phyloP scores from a whole-genome alignment of 2,888 invertebrate species.

The Aromia moschata region DNA sequence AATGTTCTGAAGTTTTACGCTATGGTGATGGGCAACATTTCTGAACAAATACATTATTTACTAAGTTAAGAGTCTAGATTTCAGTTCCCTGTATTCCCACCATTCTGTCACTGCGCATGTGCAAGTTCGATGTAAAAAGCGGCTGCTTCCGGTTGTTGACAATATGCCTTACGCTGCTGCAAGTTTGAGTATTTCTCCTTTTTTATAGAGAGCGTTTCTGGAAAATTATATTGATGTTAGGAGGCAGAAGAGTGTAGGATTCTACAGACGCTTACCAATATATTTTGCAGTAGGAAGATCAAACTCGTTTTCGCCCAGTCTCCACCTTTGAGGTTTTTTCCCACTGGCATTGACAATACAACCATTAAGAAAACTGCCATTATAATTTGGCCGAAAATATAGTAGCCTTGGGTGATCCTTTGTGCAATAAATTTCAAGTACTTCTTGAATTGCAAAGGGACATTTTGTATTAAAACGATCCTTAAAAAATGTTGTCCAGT shows the following conservation, averaged over 20 bases:
- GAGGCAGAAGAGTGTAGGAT: background rate
- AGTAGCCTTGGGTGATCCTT: background rate
- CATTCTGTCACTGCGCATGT: background rate
- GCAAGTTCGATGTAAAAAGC: background rate
- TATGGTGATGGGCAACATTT: too few species aligned
- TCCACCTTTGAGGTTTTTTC: background rate
- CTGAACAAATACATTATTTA: too few species aligned
- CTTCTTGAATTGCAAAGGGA: background rate
- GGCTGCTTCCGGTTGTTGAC: background rate
- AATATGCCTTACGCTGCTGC: background rate
- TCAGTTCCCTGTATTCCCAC: too few species aligned
- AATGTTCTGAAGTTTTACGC: too few species aligned
- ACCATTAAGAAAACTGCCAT: background rate
- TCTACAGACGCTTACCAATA: too few species aligned
- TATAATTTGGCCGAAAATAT: too few species aligned
- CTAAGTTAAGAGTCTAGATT: too few species aligned
- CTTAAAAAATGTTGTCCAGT: background rate
- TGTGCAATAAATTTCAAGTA: background rate
- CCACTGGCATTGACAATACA: background rate
- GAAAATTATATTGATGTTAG: background rate
- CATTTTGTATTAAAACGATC: background rate
- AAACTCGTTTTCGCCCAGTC: background rate
- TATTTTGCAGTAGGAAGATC: background rate
- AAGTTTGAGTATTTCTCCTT: background rate
- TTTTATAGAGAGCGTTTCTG: background rate